Percentiles rank a stretch among this genome's conserved stretches.
phyloP scores from a whole-genome alignment of 35 echinoderm and acorn worm genomes.

The Ophioderma brevispina region DNA sequence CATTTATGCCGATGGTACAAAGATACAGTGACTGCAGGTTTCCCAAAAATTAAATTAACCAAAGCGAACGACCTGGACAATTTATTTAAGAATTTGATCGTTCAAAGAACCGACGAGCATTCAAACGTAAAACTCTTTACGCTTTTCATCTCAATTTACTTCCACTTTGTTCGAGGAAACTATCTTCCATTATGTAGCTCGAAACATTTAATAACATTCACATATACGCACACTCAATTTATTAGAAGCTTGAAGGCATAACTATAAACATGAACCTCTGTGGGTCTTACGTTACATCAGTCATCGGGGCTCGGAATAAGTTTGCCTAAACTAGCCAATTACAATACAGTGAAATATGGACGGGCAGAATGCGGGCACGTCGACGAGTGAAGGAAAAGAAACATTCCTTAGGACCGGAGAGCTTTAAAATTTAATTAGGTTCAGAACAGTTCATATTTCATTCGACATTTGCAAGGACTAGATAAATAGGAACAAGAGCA shows the following conservation, averaged over 20 bases:
- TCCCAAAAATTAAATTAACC: background rate
- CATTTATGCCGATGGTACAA: background rate
- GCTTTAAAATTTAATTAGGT: background rate
- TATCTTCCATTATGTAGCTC: background rate
- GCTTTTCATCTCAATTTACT: background rate
- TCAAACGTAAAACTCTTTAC: background rate
- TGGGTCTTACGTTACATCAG: background rate
- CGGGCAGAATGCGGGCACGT: background rate
- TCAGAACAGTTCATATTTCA: background rate
- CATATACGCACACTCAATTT: background rate
- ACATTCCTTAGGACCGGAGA: background rate
- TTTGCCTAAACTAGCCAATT: conserved; percentile 1
- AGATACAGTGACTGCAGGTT: background rate
- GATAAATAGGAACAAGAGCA: background rate
- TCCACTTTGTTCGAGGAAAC: background rate
- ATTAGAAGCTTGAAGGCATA: background rate
- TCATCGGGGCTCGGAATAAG: background rate
- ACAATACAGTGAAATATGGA: background rate
- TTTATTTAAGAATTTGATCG: background rate
- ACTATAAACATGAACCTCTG: background rate
- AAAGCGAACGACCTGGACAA: background rate
- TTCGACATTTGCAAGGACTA: background rate
- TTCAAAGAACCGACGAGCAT: background rate
- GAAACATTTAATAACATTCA: conserved; percentile 1
- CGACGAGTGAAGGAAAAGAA: background rate